These are phyloP conservation scores for Heliconius charithonia DNA, from an alignment of 2,888 invertebrate species.

Conservation along the genomic window DNA sequence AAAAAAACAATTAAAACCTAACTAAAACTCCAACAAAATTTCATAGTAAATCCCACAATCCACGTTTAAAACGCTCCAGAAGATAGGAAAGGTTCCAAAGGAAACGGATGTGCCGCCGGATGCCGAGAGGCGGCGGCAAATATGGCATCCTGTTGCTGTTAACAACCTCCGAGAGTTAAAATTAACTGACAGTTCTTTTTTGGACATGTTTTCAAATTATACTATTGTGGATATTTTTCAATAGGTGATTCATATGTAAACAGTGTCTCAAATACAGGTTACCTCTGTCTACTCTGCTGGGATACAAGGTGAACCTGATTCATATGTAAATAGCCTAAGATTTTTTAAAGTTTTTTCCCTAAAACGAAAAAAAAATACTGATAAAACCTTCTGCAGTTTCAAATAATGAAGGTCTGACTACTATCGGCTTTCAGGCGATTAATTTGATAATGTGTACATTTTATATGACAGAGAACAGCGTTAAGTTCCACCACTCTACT, in stretches of 20 bases:
- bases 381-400: no score
- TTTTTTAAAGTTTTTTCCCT: not conserved
- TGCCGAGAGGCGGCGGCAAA: slow-evolving; percentile 54
- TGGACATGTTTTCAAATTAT: slow-evolving; percentile 2
- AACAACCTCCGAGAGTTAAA: slow-evolving; percentile 47
- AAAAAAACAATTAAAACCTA: slow-evolving; percentile 8
- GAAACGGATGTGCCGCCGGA: slow-evolving; percentile 51
- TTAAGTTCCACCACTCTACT: not conserved
- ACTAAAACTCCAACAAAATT: slow-evolving; percentile 26
- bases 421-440: no score
- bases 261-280: no score
- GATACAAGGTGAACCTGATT: not conserved
- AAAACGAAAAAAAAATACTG: no score
- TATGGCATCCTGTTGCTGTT: slow-evolving; percentile 54
- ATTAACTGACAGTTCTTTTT: slow-evolving; percentile 42
- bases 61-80: slow-evolving; percentile 34
- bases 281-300: no score
- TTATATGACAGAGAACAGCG: not conserved
- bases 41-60: slow-evolving; percentile 26
- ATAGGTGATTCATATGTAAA: not conserved
- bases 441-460: no score
- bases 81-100: slow-evolving; percentile 46
- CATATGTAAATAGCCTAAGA: not conserved
- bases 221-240: no score
- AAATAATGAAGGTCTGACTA: no score